Conservation (phyloP, 2,113 vertebrate species). For the Petrocephalus microphthalmus region DNA sequence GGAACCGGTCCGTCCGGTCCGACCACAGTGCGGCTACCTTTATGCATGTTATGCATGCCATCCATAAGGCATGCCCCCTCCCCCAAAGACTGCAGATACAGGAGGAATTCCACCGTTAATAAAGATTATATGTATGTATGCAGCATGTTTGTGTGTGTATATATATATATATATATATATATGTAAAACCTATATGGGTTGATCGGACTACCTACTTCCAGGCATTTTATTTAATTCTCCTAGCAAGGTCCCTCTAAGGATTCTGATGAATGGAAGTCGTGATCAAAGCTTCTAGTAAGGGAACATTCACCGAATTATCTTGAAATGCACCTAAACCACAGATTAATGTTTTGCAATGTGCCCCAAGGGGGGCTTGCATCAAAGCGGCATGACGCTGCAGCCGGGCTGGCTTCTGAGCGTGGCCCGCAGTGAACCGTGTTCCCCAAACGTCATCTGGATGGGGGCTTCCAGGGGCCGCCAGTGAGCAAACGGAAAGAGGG, state of each 20-base stretch:
- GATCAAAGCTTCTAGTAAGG: not conserved
- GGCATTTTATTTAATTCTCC: not conserved
- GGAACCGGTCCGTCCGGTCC: not conserved
- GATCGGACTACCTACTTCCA: not conserved
- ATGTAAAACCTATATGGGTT: not conserved
- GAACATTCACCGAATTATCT: not conserved
- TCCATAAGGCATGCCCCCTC: too few species aligned
- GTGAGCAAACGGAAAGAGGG: not conserved
- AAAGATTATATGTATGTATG: too few species aligned
- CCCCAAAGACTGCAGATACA: not conserved
- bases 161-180: too few species aligned
- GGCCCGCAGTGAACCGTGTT: not conserved
- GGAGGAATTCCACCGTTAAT: not conserved
- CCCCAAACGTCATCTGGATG: not conserved
- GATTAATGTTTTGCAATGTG: not conserved
- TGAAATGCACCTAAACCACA: not conserved
- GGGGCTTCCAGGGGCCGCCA: not conserved
- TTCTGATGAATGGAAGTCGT: not conserved
- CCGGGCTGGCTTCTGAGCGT: too few species aligned
- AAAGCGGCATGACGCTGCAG: not conserved
- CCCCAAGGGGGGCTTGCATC: too few species aligned
- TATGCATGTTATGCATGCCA: not conserved
- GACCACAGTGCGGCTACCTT: not conserved
- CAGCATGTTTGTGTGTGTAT: too few species aligned
- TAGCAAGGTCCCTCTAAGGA: not conserved